Evolutionary conservation across 2,113 vertebrate genomes (phyloP).

Genomic region (Rhinoderma darwinii): DNA sequence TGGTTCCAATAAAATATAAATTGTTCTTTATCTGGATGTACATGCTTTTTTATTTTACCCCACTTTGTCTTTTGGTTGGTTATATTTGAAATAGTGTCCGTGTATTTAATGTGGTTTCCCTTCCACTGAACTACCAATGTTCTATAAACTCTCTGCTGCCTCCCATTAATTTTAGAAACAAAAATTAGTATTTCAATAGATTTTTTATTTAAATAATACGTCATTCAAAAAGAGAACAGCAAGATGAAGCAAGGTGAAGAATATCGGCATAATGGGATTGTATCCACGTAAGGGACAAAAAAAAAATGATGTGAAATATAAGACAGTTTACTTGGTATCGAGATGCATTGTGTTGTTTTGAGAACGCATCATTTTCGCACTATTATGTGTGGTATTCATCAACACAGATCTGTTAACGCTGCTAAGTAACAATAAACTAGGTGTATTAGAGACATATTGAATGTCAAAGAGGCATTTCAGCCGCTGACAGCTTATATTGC

Average conservation of each 20-base stretch:
- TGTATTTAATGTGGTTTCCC: neutral
- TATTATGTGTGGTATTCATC: conserved; percentile 7
- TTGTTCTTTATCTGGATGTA: too few relatives aligned
- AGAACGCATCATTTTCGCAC: conserved; percentile 5
- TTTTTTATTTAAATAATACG: too few relatives aligned
- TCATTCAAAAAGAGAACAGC: too few relatives aligned
- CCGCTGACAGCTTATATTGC: neutral
- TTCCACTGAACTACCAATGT: neutral
- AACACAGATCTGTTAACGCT: conserved; percentile 22
- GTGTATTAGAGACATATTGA: conserved; percentile 15
- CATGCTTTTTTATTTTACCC: too few relatives aligned
- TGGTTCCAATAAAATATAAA: too few relatives aligned
- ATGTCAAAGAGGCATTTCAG: conserved; percentile 22
- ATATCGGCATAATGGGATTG: too few relatives aligned
- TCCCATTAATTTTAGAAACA: neutral
- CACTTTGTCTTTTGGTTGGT: neutral
- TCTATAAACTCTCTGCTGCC: neutral
- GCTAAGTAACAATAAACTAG: neutral
- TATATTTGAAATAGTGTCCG: too few relatives aligned
- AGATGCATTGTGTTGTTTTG: conserved; percentile 14
- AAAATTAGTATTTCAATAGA: too few relatives aligned
- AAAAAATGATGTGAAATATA: neutral
- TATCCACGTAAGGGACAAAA: neutral
- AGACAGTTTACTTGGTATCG: neutral
- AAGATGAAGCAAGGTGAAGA: too few relatives aligned